These are phyloP conservation scores for Fabriciana adippe DNA, from an alignment of 2,888 invertebrate species.

Conservation along the genomic window DNA sequence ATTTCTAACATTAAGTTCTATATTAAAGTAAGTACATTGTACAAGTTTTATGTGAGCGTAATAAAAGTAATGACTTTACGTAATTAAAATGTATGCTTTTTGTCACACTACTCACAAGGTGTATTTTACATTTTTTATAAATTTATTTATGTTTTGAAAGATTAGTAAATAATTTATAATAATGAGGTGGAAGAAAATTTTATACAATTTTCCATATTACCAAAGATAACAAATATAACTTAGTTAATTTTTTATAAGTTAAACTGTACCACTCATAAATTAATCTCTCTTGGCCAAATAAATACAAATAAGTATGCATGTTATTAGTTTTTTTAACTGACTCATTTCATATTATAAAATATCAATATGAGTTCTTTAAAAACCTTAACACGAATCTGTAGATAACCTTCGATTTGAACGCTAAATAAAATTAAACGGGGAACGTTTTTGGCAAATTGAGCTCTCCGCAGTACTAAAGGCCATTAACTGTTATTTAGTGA, in stretches of 20 bases:
- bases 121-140: not conserved
- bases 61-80: not conserved
- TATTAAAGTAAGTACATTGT: too few relatives aligned
- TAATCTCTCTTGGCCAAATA: too few relatives aligned
- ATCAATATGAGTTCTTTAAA: not conserved
- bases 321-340: too few relatives aligned
- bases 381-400: not conserved
- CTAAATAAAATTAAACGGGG: conserved; percentile 10
- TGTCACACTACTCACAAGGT: not conserved
- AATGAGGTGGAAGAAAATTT: too few relatives aligned
- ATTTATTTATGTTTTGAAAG: too few relatives aligned
- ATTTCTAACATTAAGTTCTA: not conserved
- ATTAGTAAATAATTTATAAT: too few relatives aligned
- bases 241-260: too few relatives aligned
- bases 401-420: not conserved
- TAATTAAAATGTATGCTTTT: not conserved
- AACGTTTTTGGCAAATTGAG: conserved; percentile 20
- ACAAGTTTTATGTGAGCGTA: not conserved
- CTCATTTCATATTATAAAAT: not conserved
- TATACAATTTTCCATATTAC: too few relatives aligned
- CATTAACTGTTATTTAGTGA: conserved; percentile 15
- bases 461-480: conserved; percentile 17
- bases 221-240: too few relatives aligned
- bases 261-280: too few relatives aligned
- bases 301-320: too few relatives aligned